Evolutionary conservation across 1,140 invertebrate genomes (phyloP).

Genomic region (Physella acuta): DNA sequence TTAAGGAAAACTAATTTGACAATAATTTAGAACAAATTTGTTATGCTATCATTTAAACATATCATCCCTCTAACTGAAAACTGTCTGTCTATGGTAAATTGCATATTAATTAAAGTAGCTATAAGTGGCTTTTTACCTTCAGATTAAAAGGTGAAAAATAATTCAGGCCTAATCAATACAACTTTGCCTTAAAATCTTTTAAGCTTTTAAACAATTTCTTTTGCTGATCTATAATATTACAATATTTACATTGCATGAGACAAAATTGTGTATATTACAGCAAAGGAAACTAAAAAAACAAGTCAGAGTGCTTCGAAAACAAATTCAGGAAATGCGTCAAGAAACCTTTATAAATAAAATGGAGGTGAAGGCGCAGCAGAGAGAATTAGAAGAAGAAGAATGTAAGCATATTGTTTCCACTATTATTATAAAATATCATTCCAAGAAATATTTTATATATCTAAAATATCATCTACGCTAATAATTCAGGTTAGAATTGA

Average conservation of each 20-base stretch:
- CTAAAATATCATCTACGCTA: neutral
- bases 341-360: conserved; percentile 18
- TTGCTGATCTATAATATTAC: neutral
- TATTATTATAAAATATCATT: too few relatives aligned
- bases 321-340: conserved; percentile 18
- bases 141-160: neutral
- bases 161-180: neutral
- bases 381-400: too few relatives aligned
- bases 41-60: too few relatives aligned
- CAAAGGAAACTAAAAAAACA: conserved; percentile 13
- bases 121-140: too few relatives aligned
- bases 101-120: too few relatives aligned
- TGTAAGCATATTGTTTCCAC: too few relatives aligned
- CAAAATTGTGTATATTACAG: conserved; percentile 3
- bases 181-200: neutral
- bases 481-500: neutral
- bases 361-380: conserved; percentile 6
- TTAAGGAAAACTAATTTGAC: too few relatives aligned
- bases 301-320: conserved; percentile 7
- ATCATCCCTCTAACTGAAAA: too few relatives aligned
- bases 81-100: too few relatives aligned
- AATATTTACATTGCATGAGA: neutral
- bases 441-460: neutral
- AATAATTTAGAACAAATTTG: too few relatives aligned
- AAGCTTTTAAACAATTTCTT: neutral